These are phyloP conservation scores for Neocrepidodera transversa DNA, from an alignment of 2,888 invertebrate genomes.

Conservation along the genomic window DNA sequence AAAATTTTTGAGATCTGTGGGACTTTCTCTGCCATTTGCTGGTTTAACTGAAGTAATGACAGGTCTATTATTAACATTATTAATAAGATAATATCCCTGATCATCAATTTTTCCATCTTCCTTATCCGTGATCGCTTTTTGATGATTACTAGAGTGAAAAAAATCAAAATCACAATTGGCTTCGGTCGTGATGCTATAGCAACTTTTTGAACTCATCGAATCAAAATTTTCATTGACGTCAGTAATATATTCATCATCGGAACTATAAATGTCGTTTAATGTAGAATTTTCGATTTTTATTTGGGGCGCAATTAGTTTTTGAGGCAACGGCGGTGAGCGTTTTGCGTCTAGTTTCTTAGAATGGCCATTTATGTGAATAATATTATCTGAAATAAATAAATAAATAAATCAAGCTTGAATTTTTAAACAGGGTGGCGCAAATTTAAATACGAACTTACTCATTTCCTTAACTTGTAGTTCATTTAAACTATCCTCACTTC, in stretches of 20 bases:
- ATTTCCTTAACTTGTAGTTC: conserved; percentile 48
- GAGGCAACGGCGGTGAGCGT: conserved; percentile 11
- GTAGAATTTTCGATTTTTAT: conserved; percentile 30
- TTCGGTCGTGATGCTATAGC: conserved; percentile 68
- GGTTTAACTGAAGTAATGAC: conserved; percentile 35
- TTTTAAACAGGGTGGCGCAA: too few species aligned
- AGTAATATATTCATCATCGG: conserved; percentile 55
- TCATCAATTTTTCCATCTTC: conserved; percentile 41
- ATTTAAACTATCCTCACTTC: conserved; percentile 56
- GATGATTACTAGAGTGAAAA: conserved; percentile 59
- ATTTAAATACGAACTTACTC: too few species aligned
- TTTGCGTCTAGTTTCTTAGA: not conserved
- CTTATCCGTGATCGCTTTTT: conserved; percentile 9
- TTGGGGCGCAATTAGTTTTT: conserved; percentile 25
- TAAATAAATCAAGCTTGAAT: too few species aligned
- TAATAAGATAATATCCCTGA: conserved; percentile 31
- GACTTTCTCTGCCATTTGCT: conserved; percentile 23
- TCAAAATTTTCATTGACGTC: conserved; percentile 54
- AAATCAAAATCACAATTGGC: conserved; percentile 72
- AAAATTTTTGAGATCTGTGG: conserved; percentile 37
- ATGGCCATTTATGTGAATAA: conserved; percentile 1
- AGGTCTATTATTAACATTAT: conserved; percentile 30
- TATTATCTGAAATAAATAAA: conserved; percentile 11
- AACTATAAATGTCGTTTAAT: conserved; percentile 52
- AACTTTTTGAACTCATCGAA: conserved; percentile 58